Evolutionary conservation across 2,888 invertebrate genomes (phyloP), one percentile per base, ranked within the genome.

Genomic region (Noctuana brunneofusca): DNA sequence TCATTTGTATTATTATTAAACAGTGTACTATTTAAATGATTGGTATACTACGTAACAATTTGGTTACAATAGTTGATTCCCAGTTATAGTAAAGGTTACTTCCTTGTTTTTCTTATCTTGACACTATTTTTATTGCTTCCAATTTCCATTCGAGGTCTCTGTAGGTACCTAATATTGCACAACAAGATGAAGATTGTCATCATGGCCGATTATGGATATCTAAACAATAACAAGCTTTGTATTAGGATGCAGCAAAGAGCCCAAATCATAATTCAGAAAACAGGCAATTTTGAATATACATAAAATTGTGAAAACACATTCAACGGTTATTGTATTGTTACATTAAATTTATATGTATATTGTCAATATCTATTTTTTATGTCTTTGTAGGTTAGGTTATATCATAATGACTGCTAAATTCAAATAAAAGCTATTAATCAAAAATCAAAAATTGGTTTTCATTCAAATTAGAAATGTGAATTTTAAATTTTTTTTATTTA

Each of bases 181-280:
- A 87, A 87, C 75, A 78, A 74, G 60, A 73, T 75, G 69, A 72
- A 66, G 32, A 65, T 68, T 86, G 79, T 79, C 84, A 67, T 82
- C 57, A 57, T 57, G 55, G 55, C 55, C 43, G 43, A 56, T 30
- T 56, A 30, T 18, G 18, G 49, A 49, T 14, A 27, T 49, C 27
- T 1, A 49, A 49, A 27, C 49, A 48, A 49, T n/a, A 49, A 22
- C 9, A 48, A 48, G 5, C 1, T 48, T n/a, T n/a, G n/a, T 22
- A n/a, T n/a, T 48, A n/a, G 14, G n/a, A 9, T 22, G 20, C 12
- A 48, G 12, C 12, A 22, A 1, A 22, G 9, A n/a, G 0, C n/a
- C 22, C n/a, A n/a, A n/a, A 3, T 48, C 1, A 41, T 41, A 8
- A 0, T 16, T 32, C 11, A 11, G 5, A 2, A 12, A 11, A 32